Evolutionary conservation across 1,140 invertebrate genomes (phyloP), one percentile per base, ranked within the genome.

Genomic region (Thaumetopoea pityocampa): DNA sequence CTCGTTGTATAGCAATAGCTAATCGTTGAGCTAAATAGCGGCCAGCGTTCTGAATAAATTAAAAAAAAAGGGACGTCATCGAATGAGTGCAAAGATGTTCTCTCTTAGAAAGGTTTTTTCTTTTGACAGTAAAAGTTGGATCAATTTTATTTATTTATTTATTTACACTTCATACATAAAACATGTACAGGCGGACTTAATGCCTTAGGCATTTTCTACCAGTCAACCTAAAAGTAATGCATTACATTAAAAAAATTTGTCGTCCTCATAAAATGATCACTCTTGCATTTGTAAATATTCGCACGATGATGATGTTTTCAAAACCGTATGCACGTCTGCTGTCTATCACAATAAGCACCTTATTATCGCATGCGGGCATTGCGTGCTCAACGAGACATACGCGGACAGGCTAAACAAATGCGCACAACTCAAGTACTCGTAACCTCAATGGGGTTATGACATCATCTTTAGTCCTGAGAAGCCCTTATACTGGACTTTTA

Each of bases 301-400:
- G n/a, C n/a, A n/a, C 22, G n/a, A 35, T 16, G 32, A 44, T 48
- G 27, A 50, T 7, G 17, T 57, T 51, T 43, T 8, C 27, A 27
- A 56, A 44, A 38, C 35, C 51, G 53, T 55, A 52, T 60, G 51
- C 27, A 29, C 38, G 59, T 60, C 50, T 43, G 17, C 53, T 61
- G 65, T 69, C 67, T 55, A 64, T 74, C 67, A 63, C 54, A 74
- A 68, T 67, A 53, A 62, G 43, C 14, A 50, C 51, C 55, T 65
- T 45, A 54, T 57, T 57, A 54, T 51, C 56, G 44, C 49, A 67
- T 70, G 63, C 51, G 62, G 60, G 62, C 40, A 23, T 58, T 54
- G 46, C 54, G 62, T 53, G 50, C 34, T 58, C 56, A 64, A 64
- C 59, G 40, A 66, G 54, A 54, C 44, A 43, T 63, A 54, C 53